Base-by-base conservation (phyloP, 2,113 vertebrate genomes). In the Carassius carassius region DNA sequence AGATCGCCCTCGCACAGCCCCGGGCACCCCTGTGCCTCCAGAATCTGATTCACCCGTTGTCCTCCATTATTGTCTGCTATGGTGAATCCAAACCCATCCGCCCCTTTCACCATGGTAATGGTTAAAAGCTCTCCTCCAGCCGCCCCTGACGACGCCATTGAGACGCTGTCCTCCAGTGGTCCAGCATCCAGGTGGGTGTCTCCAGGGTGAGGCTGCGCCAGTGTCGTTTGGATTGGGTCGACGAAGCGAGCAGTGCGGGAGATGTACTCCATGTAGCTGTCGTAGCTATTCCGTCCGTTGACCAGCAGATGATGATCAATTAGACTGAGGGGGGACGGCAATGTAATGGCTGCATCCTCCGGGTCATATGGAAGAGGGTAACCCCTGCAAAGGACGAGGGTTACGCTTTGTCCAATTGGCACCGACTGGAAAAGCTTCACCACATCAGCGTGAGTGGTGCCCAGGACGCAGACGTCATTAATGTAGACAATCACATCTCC, bases 401-500 rank as follows among this genome's bases (percentile, higher is more conserved):
- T 98, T 91, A 99, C 97, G 89, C 97, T 97, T 91, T 99, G 97
- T 86, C 98, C 98, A 88, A 99, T 99, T 83, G 97, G 98, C 89
- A 99, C 96, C 77, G 97, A 99, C 94, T 99, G 97, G 94, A 99
- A 99, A 89, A 99, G 96, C 94, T 99, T 99, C 90, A 99, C 98
- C 92, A 99, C 98, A 89, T 99, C 97, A 85, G 98, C 97, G 90
- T 99, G 98, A 90, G 98, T 99, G 91, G 98, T 97, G 85, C 98
- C 98, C 92, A 99, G 95, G 92, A 99, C 98, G 93, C 98, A 99
- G 87, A 97, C 96, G 90, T 99, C 98, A 88, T 98, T 98, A 94
- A 99, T 99, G 95, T 99, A 99, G 93, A 99, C 98, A 89, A 99
- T 97, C 92, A 99, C 98, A 90, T 99, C 98, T 91, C 98, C 98